phyloP scores from a whole-genome alignment of 2,797 vertebrate species.

The Megaceryle alcyon region DNA sequence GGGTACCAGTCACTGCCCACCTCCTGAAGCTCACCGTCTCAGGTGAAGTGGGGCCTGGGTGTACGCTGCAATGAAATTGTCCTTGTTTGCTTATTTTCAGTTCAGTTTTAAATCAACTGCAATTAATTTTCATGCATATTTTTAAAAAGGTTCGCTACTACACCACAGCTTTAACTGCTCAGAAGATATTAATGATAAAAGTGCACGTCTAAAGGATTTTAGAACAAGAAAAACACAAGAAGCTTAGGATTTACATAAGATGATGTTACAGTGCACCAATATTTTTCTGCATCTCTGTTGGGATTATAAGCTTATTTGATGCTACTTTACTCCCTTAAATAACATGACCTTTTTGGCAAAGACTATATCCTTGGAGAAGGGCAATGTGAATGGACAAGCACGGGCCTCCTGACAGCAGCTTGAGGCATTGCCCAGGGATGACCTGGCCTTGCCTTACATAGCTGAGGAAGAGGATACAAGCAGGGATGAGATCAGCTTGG shows the following conservation, averaged over 20 bases:
- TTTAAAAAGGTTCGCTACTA: neutral
- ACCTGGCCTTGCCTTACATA: neutral
- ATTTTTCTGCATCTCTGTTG: neutral
- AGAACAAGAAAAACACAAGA: neutral
- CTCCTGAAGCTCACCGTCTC: neutral
- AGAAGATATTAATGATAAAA: neutral
- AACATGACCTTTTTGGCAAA: neutral
- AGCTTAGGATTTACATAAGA: neutral
- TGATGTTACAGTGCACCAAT: neutral
- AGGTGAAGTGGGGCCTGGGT: neutral
- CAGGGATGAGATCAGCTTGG: neutral
- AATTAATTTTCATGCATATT: neutral
- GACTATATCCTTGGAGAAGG: neutral
- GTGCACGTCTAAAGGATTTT: neutral
- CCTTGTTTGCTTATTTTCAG: neutral
- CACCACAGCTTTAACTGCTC: neutral
- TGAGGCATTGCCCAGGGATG: neutral
- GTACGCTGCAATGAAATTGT: fast-evolving
- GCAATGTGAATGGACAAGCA: neutral
- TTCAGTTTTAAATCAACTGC: neutral
- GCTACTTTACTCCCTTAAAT: neutral
- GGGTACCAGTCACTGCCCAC: neutral
- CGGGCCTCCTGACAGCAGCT: neutral
- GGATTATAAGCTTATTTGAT: neutral
- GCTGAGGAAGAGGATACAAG: neutral